These are phyloP conservation scores for Melanerpes formicivorus DNA, from an alignment of 2,113 vertebrate species.

Conservation along the genomic window DNA sequence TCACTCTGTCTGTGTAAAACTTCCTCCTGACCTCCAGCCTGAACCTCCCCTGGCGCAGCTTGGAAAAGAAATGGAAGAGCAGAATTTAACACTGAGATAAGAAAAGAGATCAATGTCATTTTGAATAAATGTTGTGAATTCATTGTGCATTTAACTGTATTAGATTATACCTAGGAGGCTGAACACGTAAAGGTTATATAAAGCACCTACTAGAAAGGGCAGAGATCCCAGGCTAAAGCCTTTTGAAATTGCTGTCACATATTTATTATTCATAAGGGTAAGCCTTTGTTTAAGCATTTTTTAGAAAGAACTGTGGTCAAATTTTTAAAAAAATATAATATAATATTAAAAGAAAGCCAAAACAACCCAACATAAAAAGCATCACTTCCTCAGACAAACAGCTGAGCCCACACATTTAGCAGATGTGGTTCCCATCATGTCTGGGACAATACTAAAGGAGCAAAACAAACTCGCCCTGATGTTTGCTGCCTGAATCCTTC, in stretches of 20 bases:
- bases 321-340: background rate
- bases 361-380: background rate
- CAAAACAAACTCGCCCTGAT: background rate
- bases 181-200: background rate
- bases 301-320: background rate
- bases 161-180: background rate
- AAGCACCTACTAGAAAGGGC: background rate
- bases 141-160: background rate
- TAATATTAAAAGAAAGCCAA: background rate
- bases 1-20: no score
- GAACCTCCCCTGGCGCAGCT: background rate
- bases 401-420: background rate
- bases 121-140: background rate
- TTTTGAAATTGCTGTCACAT: background rate
- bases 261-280: slow-evolving; percentile 3
- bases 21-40: no score
- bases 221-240: background rate
- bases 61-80: background rate
- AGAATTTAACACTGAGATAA: background rate
- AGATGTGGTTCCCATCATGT: background rate
- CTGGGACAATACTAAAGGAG: background rate
- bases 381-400: slow-evolving; percentile 12
- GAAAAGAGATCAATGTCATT: background rate
- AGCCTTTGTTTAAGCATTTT: background rate
- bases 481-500: background rate